Percentiles rank a stretch among this genome's conserved stretches.
These are phyloP conservation scores for Ispidina lecontei DNA, from an alignment of 2,797 vertebrate genomes.

Conservation along the genomic window DNA sequence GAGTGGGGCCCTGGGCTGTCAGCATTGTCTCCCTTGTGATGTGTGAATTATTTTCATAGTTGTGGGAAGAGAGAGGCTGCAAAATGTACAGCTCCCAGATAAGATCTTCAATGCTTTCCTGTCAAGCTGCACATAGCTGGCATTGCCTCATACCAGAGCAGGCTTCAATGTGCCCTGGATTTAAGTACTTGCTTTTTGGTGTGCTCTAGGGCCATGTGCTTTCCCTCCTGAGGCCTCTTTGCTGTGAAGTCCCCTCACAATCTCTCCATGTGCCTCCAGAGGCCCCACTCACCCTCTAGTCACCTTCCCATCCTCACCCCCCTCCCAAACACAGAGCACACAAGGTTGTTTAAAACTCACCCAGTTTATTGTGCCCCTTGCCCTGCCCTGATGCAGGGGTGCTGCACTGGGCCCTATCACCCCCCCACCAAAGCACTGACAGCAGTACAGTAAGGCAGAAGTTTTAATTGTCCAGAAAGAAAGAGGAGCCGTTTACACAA, in stretches of 20 bases:
- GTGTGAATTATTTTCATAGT: neutral
- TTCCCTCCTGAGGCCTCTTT: rapidly evolving
- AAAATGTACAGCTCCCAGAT: rapidly evolving
- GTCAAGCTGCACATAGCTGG: rapidly evolving
- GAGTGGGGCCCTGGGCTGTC: neutral
- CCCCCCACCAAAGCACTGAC: neutral
- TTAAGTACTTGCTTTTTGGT: rapidly evolving
- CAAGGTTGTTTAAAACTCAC: neutral
- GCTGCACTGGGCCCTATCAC: neutral
- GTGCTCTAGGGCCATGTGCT: neutral
- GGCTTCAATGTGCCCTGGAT: no score
- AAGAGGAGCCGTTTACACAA: neutral
- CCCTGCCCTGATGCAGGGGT: neutral
- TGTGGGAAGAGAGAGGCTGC: neutral
- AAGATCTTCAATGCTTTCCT: rapidly evolving
- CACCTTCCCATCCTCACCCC: rapidly evolving
- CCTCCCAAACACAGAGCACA: neutral
- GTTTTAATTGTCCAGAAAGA: neutral
- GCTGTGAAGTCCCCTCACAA: rapidly evolving
- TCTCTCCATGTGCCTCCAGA: rapidly evolving
- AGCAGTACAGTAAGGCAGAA: conserved; percentile 57
- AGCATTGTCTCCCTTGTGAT: rapidly evolving
- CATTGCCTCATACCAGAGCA: rapidly evolving
- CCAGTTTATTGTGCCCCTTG: conserved; percentile 15
- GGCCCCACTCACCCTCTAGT: neutral